Conservation (phyloP, 2,797 vertebrate species). For the Tragelaphus oryx region DNA sequence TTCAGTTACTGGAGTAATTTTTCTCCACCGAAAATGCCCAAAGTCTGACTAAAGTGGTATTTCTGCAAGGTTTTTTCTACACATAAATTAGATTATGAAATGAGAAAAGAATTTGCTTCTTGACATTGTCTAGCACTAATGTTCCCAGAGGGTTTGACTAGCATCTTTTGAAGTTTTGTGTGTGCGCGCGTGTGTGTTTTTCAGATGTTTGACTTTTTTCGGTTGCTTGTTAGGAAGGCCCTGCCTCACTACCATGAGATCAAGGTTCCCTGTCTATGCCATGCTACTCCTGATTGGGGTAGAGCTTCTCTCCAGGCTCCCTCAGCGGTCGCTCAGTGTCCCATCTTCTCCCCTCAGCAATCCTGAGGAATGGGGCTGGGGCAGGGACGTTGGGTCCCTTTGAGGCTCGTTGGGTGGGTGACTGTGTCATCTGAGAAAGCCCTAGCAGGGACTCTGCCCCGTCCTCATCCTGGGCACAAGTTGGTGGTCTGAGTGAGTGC, state of each 20-base stretch:
- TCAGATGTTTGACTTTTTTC: neutral
- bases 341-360: neutral
- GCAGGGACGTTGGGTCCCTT: neutral
- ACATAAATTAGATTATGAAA: conserved; percentile 9
- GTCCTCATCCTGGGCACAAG: neutral
- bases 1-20: neutral
- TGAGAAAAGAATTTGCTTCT: neutral
- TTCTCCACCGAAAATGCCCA: neutral
- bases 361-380: neutral
- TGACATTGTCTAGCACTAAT: neutral
- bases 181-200: neutral
- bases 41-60: neutral
- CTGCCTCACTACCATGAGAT: neutral
- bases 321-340: neutral
- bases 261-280: neutral
- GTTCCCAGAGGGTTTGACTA: neutral
- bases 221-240: neutral
- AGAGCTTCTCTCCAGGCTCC: neutral
- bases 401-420: neutral
- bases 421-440: neutral
- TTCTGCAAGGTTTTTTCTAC: neutral
- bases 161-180: neutral
- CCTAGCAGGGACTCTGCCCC: neutral
- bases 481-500: neutral
- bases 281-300: accelerated